Evolutionary conservation across 2,797 vertebrate genomes (phyloP).

Genomic region (Melanotaenia parkinsoni): DNA sequence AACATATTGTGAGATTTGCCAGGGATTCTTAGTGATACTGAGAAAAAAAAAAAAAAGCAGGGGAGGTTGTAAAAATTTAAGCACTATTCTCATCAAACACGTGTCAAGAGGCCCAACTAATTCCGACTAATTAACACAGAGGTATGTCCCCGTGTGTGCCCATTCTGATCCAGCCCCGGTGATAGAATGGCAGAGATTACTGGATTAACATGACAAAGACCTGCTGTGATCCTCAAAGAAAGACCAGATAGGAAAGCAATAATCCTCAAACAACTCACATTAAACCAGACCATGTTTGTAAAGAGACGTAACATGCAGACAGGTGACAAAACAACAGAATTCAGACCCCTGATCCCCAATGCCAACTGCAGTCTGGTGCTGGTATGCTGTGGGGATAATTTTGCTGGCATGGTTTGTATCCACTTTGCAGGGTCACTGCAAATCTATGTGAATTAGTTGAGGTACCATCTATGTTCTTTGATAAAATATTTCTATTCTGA

Average conservation of each 20-base stretch:
- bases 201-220: slow-evolving; percentile 76
- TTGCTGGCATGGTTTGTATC: background rate
- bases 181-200: slow-evolving; percentile 65
- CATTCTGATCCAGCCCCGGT: slow-evolving; percentile 57
- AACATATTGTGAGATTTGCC: background rate
- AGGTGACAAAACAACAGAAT: background rate
- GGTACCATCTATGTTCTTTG: background rate
- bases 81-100: slow-evolving; percentile 51
- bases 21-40: background rate
- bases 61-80: background rate
- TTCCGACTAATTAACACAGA: slow-evolving; percentile 60
- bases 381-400: background rate
- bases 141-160: slow-evolving; percentile 52
- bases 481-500: background rate
- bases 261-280: slow-evolving; percentile 59
- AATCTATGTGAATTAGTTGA: background rate
- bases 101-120: slow-evolving; percentile 62
- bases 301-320: slow-evolving; percentile 20
- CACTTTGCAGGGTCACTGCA: background rate
- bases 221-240: slow-evolving; percentile 53
- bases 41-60: background rate
- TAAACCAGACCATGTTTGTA: slow-evolving; percentile 33
- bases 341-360: background rate
- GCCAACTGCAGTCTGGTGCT: background rate
- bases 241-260: slow-evolving; percentile 59